Conservation (phyloP, 1,140 invertebrate species). For the Scaptomyza hsui region DNA sequence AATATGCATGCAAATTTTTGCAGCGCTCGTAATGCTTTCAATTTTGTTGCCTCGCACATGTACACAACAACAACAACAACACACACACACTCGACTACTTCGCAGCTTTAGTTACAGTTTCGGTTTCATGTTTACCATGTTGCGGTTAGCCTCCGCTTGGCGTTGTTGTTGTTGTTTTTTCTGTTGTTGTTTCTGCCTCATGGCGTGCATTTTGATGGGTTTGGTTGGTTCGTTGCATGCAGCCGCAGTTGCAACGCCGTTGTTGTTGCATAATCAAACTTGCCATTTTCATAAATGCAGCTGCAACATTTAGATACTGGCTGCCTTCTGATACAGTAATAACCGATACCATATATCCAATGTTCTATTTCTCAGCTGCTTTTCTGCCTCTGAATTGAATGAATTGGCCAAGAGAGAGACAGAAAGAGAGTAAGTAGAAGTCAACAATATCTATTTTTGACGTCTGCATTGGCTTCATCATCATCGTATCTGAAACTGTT, state of each 20-base stretch:
- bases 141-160: slow-evolving; percentile 51
- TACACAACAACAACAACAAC: slow-evolving; percentile 22
- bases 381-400: slow-evolving; percentile 35
- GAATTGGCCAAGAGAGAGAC: slow-evolving; percentile 49
- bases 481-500: slow-evolving; percentile 22
- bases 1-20: slow-evolving; percentile 80
- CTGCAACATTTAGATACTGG: slow-evolving; percentile 32
- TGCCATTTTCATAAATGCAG: slow-evolving; percentile 71
- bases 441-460: slow-evolving; percentile 14
- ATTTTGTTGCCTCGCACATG: slow-evolving; percentile 61
- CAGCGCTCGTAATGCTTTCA: slow-evolving; percentile 57
- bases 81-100: slow-evolving; percentile 16
- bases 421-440: background rate
- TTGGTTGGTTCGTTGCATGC: slow-evolving; percentile 10
- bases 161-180: slow-evolving; percentile 6
- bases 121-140: slow-evolving; percentile 78
- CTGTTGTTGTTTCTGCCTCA: slow-evolving; percentile 27
- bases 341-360: slow-evolving; percentile 26
- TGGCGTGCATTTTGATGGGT: slow-evolving; percentile 71
- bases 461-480: slow-evolving; percentile 18
- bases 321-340: slow-evolving; percentile 16
- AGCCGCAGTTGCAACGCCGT: slow-evolving; percentile 11
- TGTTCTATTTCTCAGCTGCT: slow-evolving; percentile 42
- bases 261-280: slow-evolving; percentile 65
- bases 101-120: slow-evolving; percentile 77